Evolutionary conservation across 2,113 vertebrate species (phyloP), one percentile per base, ranked within the genome.

Genomic region (Leptobrachium leishanense): DNA sequence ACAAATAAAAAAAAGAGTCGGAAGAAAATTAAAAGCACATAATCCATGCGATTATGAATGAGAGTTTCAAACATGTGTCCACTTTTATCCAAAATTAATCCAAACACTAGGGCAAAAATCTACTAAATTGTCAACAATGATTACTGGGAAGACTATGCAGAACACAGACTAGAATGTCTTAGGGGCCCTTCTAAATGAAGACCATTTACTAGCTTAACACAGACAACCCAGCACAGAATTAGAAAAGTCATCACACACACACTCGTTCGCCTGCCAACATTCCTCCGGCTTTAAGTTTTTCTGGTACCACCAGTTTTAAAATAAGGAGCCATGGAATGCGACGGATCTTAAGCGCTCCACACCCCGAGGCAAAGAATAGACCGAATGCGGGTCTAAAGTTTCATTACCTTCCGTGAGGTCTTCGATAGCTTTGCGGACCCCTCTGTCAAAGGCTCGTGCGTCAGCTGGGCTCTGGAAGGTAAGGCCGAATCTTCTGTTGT

Each of bases 391-490:
- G 0, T 73, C 70, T 79, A 54, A 79, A 55, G 62, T 65, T 10
- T 0, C 0, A 2, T 55, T 94, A 99, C 98, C 98, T 96, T 99
- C 98, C n/a, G 94, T 95, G 80, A 99, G 92, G 90, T 99, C 97
- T 87, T 99, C 98, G 2, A 98, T 95, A 64, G 97, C 97, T 90
- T 98, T 99, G 83, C 97, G 94, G 54, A 99, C 97, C 44, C 97
- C 98, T 87, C 97, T 91, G 91, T 99, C 97, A 76, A 99, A 99
- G 83, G 98, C 97, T 82, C 97, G 93, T 63, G 97, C 98, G 0
- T 99, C 98, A 0, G 98, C 97, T 0, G 98, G 98, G 88, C 98
- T 97, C 88, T 98, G 97, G 84, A 99, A 99, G 84, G 96, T 97
- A 67, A 99, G 92, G 79, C 98, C 98, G 8, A 97, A 99, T 88